Evolutionary conservation across 2,113 vertebrate genomes (phyloP).

Genomic region (Zosterops japonicus): DNA sequence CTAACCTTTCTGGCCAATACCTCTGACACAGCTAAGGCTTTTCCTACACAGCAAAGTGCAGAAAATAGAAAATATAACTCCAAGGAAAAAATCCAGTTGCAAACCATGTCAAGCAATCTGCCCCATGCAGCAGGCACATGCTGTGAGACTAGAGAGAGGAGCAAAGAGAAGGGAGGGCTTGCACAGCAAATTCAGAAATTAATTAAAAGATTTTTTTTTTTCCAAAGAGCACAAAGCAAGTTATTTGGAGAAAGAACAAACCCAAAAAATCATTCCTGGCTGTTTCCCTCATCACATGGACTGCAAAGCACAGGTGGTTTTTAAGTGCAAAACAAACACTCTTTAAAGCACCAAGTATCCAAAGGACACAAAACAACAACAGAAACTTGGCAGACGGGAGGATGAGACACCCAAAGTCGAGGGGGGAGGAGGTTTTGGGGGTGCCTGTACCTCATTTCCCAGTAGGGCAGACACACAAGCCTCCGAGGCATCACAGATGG

Average conservation of each 20-base stretch:
- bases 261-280: neutral
- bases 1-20: neutral
- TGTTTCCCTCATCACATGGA: neutral
- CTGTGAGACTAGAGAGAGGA: neutral
- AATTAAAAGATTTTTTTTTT: neutral
- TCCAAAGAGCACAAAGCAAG: neutral
- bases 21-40: neutral
- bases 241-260: neutral
- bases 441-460: constrained; percentile 88
- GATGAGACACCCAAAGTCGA: neutral
- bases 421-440: neutral
- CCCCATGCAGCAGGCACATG: neutral
- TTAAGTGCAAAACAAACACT: neutral
- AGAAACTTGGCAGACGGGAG: neutral
- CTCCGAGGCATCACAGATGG: constrained; percentile 97
- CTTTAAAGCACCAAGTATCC: neutral
- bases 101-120: neutral
- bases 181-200: neutral
- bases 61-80: neutral
- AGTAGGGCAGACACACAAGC: constrained; percentile 94
- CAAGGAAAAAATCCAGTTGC: neutral
- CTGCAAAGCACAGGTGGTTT: neutral
- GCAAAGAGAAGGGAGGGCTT: neutral
- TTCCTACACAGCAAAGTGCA: neutral
- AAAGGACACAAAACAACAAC: neutral